A percentile compares a stretch with the other conserved stretches of the same genome.
Evolutionary conservation across 2,113 vertebrate genomes (phyloP).

Genomic region (Calyptomena viridis): DNA sequence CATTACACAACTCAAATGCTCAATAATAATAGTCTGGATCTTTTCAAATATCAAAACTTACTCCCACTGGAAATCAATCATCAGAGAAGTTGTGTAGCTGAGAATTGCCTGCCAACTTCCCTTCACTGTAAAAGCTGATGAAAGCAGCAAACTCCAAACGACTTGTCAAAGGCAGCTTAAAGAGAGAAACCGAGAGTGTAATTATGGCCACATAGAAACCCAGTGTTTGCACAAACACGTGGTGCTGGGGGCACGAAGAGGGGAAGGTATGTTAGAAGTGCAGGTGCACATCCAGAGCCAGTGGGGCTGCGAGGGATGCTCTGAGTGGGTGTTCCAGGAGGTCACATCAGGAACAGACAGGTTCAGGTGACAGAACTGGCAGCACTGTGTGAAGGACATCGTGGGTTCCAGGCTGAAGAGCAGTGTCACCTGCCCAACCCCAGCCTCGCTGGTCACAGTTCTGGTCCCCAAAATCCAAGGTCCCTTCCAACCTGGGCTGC

Average conservation of each 20-base stretch:
- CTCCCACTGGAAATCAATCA: slow-evolving; percentile 66
- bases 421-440: not conserved
- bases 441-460: not conserved
- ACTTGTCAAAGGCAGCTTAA: not conserved
- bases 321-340: not conserved
- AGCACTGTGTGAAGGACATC: fast-evolving
- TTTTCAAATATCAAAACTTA: slow-evolving; percentile 59
- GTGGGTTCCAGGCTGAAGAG: not conserved
- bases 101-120: slow-evolving; percentile 39
- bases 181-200: not conserved
- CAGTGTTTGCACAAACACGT: not conserved
- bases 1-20: slow-evolving; percentile 3
- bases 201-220: not conserved
- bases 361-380: not conserved
- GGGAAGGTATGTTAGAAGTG: not conserved
- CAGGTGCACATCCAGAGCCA: not conserved
- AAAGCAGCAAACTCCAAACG: slow-evolving; percentile 26
- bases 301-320: not conserved
- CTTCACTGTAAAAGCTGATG: not conserved
- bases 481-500: not conserved
- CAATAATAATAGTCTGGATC: slow-evolving; percentile 50
- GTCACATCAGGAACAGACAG: no score
- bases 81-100: not conserved
- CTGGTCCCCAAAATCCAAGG: not conserved
- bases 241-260: fast-evolving